Percentiles rank a stretch among this genome's conserved stretches.
Conservation (phyloP, 2,888 invertebrate genomes). For the Yponomeuta cagnagella region DNA sequence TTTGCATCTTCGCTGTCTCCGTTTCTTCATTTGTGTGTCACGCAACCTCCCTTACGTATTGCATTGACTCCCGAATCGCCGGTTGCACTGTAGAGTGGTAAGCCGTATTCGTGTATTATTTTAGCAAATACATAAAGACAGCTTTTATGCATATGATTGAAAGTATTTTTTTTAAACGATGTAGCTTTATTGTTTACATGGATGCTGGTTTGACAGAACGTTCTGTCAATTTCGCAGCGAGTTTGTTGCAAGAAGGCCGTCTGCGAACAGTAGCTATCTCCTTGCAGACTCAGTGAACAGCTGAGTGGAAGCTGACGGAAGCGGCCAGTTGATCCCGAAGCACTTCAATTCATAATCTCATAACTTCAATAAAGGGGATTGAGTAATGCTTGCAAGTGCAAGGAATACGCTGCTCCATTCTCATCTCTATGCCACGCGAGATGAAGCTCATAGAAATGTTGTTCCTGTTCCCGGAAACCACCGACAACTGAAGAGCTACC, state of each 20-base stretch:
- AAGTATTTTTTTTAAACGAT: background rate
- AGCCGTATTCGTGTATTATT: background rate
- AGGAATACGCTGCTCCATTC: background rate
- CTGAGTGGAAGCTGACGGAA: conserved; percentile 63
- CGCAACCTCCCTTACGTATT: background rate
- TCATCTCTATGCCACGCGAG: conserved; percentile 23
- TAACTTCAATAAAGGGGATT: conserved; percentile 60
- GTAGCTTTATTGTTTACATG: background rate
- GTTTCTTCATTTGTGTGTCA: background rate
- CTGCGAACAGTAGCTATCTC: background rate
- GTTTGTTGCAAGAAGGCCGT: background rate
- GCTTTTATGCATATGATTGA: background rate
- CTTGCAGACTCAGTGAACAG: conserved; percentile 26
- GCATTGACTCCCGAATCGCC: background rate
- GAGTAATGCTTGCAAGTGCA: conserved; percentile 45
- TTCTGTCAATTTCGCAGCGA: background rate
- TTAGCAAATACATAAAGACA: background rate
- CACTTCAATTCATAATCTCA: conserved; percentile 72
- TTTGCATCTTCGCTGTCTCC: background rate
- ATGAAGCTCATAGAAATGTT: conserved; percentile 20
- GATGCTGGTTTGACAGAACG: background rate
- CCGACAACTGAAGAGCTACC: conserved; percentile 30
- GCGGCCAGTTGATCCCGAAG: conserved; percentile 71
- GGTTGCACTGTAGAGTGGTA: background rate
- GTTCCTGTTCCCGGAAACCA: background rate